Percentiles rank a stretch among this genome's conserved stretches.
These are phyloP conservation scores for Heliconius hortense DNA, from an alignment of 2,888 invertebrate genomes.

Conservation along the genomic window DNA sequence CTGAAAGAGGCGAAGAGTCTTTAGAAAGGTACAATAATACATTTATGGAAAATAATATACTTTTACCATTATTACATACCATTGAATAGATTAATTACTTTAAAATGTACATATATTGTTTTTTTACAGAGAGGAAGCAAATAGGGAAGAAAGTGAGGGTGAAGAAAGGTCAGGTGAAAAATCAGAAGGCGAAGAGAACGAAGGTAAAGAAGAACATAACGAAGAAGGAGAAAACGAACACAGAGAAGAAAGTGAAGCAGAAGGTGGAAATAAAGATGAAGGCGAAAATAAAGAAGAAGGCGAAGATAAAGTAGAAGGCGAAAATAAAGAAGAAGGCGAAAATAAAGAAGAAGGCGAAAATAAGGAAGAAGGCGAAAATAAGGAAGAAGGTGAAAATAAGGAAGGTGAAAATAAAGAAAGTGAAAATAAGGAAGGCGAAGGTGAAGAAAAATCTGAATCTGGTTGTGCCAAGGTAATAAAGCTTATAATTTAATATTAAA, in stretches of 20 bases:
- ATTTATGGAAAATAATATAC: no score
- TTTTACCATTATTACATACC: no score
- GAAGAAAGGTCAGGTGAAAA: not conserved
- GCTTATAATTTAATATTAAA: not conserved
- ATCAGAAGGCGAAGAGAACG: not conserved
- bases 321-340: no score
- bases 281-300: not conserved
- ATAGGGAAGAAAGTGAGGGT: not conserved
- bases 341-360: not conserved
- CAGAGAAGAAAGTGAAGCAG: not conserved
- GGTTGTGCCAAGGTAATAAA: not conserved
- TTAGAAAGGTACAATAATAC: no score
- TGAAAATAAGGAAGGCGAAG: slow-evolving; percentile 18
- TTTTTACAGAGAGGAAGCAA: not conserved
- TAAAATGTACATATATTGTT: no score
- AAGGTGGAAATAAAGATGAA: not conserved
- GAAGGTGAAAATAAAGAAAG: slow-evolving; percentile 13
- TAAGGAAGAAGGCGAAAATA: not conserved
- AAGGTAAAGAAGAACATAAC: not conserved
- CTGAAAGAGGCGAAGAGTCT: no score
- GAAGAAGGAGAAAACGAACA: not conserved
- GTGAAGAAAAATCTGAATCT: not conserved
- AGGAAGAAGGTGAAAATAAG: not conserved
- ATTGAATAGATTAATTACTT: no score
- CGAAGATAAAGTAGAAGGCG: no score